These are phyloP conservation scores for Cephus rjabovi DNA, from an alignment of 2,888 invertebrate genomes.

Conservation along the genomic window DNA sequence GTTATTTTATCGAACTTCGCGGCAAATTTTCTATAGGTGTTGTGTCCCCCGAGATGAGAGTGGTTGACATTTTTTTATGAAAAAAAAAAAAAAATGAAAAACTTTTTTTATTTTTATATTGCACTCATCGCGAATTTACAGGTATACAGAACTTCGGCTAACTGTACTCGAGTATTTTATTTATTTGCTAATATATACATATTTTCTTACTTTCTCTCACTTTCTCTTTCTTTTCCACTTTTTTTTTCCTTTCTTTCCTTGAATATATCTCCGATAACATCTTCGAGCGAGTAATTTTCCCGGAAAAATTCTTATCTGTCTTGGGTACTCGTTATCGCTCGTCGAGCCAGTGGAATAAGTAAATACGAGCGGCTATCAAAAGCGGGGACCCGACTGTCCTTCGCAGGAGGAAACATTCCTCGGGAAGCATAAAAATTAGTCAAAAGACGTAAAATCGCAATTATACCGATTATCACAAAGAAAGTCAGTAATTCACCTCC, in stretches of 20 bases:
- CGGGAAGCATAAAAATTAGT: conserved; percentile 1
- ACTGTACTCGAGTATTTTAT: background rate
- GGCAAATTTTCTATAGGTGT: background rate
- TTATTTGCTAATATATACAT: background rate
- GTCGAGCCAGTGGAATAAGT: conserved; percentile 17
- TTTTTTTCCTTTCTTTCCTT: conserved; percentile 5
- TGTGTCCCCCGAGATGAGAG: background rate
- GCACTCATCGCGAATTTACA: background rate
- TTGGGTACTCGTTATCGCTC: conserved; percentile 8
- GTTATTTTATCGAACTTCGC: background rate
- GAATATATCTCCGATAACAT: conserved; percentile 12
- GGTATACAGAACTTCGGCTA: background rate
- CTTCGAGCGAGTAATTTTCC: conserved; percentile 23
- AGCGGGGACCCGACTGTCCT: background rate
- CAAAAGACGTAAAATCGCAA: background rate
- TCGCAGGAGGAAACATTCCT: conserved; percentile 1
- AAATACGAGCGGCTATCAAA: conserved; percentile 4
- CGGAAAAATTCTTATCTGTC: conserved; percentile 27
- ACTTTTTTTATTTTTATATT: background rate
- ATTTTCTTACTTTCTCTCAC: background rate
- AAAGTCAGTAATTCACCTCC: background rate
- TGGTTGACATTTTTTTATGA: background rate
- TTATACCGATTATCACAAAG: background rate
- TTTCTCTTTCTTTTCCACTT: conserved; percentile 4
- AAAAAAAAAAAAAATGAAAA: background rate